Evolutionary conservation across 1,140 invertebrate genomes (phyloP).

Genomic region (Phenacoccus solenopsis): DNA sequence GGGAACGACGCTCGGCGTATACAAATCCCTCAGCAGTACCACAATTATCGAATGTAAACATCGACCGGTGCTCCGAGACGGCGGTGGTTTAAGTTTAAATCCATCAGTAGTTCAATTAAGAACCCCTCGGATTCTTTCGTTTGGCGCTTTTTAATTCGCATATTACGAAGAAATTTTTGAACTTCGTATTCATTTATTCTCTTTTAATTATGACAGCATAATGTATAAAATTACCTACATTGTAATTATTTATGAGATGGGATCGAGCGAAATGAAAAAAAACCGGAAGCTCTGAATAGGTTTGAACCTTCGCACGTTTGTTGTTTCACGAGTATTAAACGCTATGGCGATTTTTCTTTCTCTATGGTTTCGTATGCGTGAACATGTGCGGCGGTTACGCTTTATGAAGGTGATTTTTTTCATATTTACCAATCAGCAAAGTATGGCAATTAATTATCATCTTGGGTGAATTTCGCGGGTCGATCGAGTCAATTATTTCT

Average conservation of each 20-base stretch:
- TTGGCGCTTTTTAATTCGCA: neutral
- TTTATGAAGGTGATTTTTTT: neutral
- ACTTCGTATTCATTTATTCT: constrained; percentile 8
- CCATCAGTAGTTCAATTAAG: neutral
- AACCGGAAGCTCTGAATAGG: neutral
- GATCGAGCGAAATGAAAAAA: neutral
- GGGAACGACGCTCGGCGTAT: too few species aligned
- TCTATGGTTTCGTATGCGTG: neutral
- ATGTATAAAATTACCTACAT: constrained; percentile 11
- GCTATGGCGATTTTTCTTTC: neutral
- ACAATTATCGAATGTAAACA: too few species aligned
- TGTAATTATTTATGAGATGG: constrained; percentile 7
- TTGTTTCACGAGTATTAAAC: neutral
- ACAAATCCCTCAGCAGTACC: too few species aligned
- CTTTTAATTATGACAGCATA: constrained; percentile 9
- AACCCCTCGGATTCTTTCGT: neutral
- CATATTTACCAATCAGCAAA: neutral
- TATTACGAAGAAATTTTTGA: neutral
- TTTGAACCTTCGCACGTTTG: neutral
- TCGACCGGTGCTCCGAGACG: too few species aligned
- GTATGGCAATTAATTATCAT: constrained; percentile 6
- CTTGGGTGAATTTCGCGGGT: constrained; percentile 1
- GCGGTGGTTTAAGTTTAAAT: too few species aligned
- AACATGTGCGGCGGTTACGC: too few species aligned
- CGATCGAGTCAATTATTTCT: neutral